phyloP scores from a whole-genome alignment of 2,797 vertebrate genomes.

The Prionace glauca region DNA sequence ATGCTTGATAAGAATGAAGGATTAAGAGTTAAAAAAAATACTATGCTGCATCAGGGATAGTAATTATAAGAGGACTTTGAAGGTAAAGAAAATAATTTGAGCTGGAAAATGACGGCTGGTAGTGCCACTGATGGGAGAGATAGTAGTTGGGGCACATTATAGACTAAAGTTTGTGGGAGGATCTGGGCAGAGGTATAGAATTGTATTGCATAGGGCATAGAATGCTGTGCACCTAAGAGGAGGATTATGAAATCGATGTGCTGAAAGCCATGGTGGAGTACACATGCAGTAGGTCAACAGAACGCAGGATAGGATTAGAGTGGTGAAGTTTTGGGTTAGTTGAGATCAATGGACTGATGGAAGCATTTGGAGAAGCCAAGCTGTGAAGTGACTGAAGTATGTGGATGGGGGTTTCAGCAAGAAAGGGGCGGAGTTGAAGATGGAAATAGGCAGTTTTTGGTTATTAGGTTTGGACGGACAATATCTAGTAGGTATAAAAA shows the following conservation, averaged over 20 bases:
- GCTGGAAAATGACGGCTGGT: background rate
- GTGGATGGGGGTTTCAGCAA: background rate
- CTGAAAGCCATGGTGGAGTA: background rate
- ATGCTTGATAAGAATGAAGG: too few relatives aligned
- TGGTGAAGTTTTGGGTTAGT: background rate
- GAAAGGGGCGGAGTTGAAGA: background rate
- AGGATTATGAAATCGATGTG: background rate
- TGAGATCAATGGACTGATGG: background rate
- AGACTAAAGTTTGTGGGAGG: too few relatives aligned
- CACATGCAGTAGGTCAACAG: background rate
- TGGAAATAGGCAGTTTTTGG: background rate
- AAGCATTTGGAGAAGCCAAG: background rate
- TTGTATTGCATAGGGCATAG: too few relatives aligned
- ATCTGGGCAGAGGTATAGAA: too few relatives aligned
- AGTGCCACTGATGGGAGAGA: background rate
- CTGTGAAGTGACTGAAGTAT: background rate
- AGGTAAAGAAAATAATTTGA: background rate
- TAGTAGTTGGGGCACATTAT: background rate
- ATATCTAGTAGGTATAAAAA: background rate
- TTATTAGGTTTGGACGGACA: background rate
- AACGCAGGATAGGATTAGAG: background rate
- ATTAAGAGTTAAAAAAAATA: background rate
- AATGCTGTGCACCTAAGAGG: too few relatives aligned
- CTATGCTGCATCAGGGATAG: background rate
- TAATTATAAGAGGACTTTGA: background rate